Evolutionary conservation across 1,140 invertebrate species (phyloP), one percentile per base, ranked within the genome.

Genomic region (Pemphigus obesinymphae): DNA sequence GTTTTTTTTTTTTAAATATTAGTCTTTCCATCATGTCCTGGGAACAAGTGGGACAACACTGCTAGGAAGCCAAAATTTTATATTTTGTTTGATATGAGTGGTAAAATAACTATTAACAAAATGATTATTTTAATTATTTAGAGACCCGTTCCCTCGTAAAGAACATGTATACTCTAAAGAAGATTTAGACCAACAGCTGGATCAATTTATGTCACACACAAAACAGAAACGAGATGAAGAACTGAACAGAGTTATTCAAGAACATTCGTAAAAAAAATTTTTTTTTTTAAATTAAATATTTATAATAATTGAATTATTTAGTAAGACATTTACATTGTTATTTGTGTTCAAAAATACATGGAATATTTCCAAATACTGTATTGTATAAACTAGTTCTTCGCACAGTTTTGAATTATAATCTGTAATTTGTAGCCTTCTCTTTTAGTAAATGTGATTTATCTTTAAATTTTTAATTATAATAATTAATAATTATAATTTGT

Each of bases 211-310:
- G 76, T 80, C 76, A 13, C 53, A 80, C 13, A 80, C 76, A 8
- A 80, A 80, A 80, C 76, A 80, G 63, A 80, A 80, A 63, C 31
- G 76, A 45, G 76, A 80, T n/a, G 76, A 80, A 80, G 76, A 80
- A 63, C 23, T 80, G 8, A 58, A 31, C 29, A 80, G 55, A 80
- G 76, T 80, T 43, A 63, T 80, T 76, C 48, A 76, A 76, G 34
- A 76, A 37, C 50, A 58, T 73, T 73, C 70, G 31, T 73, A 73
- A 73, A 23, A 23, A 2, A 23, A n/a, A n/a, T n/a, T n/a, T n/a
- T n/a, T 20, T 8, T 10, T 68, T 8, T 37, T 6, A n/a, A 5
- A 23, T 68, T 43, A 26, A 37, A n/a, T 68, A 40, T 43, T 40
- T n/a, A n/a, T n/a, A n/a, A 23, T 68, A 43, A 68, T 40, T 68